Evolutionary conservation across 37 sponge, comb jelly and placozoan species (phyloP), one percentile per base, ranked within the genome.

Genomic region (Bolinopsis microptera): DNA sequence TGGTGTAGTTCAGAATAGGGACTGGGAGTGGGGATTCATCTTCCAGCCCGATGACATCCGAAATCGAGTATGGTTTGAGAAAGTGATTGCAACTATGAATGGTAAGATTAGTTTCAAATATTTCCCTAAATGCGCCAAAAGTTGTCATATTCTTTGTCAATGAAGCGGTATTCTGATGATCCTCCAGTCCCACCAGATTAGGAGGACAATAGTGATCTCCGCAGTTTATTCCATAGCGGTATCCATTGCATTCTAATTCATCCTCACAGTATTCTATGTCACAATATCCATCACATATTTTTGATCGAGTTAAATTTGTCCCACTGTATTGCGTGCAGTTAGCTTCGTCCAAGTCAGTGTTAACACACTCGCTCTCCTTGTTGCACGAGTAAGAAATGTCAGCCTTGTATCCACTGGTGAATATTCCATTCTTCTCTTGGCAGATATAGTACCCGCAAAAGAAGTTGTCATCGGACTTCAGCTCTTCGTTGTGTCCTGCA

Each of bases 341-440:
- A 34, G 80, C 80, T 36, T 77, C 80, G 80, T 77, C 80, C 36
- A 77, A 22, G 5, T 77, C 0, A 1, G 80, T 77, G 36, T 77
- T 77, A 36, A 5, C 9, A 77, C 80, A 77, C 80, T 77, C 36
- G 18, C 33, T 34, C 35, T 77, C 33, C 9, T 36, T 36, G 35
- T 77, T 34, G 36, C 80, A 77, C 3, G 80, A 77, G 36, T 77
- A 77, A 36, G 80, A 32, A 22, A 32, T 13, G 18, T 77, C 80
- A 35, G 80, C 80, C 3, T 32, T 77, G 80, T 77, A 77, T 3
- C 80, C 32, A 18, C 80, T 77, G 22, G 80, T 77, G 80, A 34
- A 77, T 1, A 77, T 34, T 13, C 80, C 80, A 0, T 35, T 27
- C 9, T 18, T 18, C 28, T 77, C 80, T 32, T 77, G 35, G 80